These are phyloP conservation scores for Drosophila stalkeri DNA, from an alignment of 2,888 invertebrate species.

Conservation along the genomic window DNA sequence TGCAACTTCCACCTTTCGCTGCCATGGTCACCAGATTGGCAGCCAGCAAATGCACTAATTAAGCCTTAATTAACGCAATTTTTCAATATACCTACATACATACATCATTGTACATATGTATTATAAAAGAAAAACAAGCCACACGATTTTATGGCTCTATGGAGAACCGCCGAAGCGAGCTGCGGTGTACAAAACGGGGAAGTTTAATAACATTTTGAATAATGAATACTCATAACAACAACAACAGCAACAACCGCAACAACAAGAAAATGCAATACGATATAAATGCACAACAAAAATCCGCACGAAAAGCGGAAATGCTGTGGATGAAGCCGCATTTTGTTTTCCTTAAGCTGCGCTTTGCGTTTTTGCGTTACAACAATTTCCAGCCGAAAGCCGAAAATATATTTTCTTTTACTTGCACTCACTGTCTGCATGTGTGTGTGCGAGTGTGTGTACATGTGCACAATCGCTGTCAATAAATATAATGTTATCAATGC, in stretches of 20 bases:
- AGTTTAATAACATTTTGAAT: constrained; percentile 79
- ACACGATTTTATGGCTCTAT: constrained; percentile 43
- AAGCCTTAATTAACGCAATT: constrained; percentile 73
- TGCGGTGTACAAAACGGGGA: constrained; percentile 63
- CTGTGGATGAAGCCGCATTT: constrained; percentile 64
- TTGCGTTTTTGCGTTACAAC: constrained; percentile 40
- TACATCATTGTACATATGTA: background rate
- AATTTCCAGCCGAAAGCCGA: constrained; percentile 39
- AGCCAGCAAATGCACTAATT: constrained; percentile 66
- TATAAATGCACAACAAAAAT: constrained; percentile 67
- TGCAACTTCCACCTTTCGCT: constrained; percentile 78
- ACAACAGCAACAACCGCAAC: constrained; percentile 27
- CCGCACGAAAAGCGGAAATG: constrained; percentile 74
- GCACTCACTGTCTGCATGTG: background rate
- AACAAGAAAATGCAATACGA: constrained; percentile 57
- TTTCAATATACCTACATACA: constrained; percentile 13
- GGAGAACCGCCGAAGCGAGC: constrained; percentile 58
- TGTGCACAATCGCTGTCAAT: constrained; percentile 32
- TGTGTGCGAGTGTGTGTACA: background rate
- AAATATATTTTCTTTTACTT: constrained; percentile 44
- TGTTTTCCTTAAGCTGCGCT: constrained; percentile 74
- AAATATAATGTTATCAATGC: constrained; percentile 53
- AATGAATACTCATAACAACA: constrained; percentile 49
- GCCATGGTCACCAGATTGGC: constrained; percentile 57
- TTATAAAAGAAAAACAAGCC: constrained; percentile 45